Evolutionary conservation across 2,113 vertebrate species (phyloP).

Genomic region (Varanus komodoensis): DNA sequence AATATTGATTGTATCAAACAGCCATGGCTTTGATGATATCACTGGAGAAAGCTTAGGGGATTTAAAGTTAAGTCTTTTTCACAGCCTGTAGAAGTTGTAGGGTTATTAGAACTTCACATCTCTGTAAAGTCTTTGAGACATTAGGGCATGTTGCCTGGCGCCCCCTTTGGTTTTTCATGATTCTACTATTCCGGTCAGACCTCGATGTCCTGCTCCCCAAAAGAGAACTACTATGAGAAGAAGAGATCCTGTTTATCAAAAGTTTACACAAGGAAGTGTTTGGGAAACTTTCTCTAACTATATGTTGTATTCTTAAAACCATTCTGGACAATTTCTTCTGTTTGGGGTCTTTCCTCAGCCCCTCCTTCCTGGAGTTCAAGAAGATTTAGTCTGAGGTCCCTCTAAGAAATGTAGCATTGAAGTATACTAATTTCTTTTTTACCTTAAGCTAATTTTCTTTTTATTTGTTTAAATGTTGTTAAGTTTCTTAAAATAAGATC

Average conservation of each 20-base stretch:
- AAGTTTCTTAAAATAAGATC: background rate
- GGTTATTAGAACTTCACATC: conserved; percentile 14
- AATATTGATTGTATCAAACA: background rate
- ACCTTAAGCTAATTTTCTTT: background rate
- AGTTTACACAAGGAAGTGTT: background rate
- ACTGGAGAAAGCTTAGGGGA: conserved; percentile 6
- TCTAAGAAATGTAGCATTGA: background rate
- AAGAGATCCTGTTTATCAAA: conserved; percentile 59
- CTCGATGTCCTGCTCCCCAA: conserved; percentile 42
- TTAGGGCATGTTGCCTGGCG: conserved; percentile 35
- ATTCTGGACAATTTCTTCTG: conserved; percentile 68
- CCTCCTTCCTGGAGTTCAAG: conserved; percentile 13
- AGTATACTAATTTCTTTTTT: conserved; percentile 40
- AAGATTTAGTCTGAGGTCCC: background rate
- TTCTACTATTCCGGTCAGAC: background rate
- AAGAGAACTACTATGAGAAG: conserved; percentile 45
- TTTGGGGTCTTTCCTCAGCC: background rate
- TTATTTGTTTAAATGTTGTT: background rate
- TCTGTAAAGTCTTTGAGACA: conserved; percentile 22
- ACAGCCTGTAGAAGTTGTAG: conserved; percentile 4
- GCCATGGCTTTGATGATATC: conserved; percentile 26
- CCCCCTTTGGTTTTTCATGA: conserved; percentile 44
- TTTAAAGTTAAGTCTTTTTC: conserved; percentile 9
- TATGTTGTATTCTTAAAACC: conserved; percentile 63
- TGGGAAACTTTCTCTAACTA: conserved; percentile 38